Evolutionary conservation across 2,113 vertebrate genomes (phyloP).

Genomic region (Genyomyrus donnyi): DNA sequence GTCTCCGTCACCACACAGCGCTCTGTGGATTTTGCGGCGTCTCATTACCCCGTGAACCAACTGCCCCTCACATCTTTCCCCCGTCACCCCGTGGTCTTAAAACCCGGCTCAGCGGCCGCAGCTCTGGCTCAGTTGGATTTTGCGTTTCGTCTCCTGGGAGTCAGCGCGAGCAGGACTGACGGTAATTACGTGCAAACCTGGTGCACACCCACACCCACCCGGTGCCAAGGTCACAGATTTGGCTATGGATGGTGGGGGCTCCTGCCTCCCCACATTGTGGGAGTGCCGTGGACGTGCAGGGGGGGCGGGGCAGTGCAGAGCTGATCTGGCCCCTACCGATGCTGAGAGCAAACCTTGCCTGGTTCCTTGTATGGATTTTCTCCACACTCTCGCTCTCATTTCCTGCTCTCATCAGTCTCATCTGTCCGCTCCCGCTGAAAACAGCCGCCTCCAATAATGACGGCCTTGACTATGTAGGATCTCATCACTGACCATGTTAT

Average conservation of each 20-base stretch:
- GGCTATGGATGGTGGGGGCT: background rate
- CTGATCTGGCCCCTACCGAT: background rate
- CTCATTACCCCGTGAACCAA: background rate
- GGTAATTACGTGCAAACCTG: background rate
- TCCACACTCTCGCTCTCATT: background rate
- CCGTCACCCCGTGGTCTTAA: background rate
- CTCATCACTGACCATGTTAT: background rate
- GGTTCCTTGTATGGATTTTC: background rate
- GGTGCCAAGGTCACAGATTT: background rate
- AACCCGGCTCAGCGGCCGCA: background rate
- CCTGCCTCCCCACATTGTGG: background rate
- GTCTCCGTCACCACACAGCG: background rate
- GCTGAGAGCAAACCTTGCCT: background rate
- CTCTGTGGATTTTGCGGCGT: background rate
- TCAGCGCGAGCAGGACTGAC: background rate
- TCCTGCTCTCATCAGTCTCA: background rate
- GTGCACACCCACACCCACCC: background rate
- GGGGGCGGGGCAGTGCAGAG: background rate
- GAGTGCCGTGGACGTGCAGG: background rate
- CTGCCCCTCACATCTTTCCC: background rate
- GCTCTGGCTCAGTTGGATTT: background rate
- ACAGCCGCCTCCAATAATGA: background rate
- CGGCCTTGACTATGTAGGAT: background rate
- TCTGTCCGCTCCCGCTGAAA: background rate
- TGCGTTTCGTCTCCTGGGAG: background rate